A percentile compares a stretch with the other conserved stretches of the same genome.
phyloP scores from a whole-genome alignment of 2,888 invertebrate species.

The Scotopteryx bipunctaria region DNA sequence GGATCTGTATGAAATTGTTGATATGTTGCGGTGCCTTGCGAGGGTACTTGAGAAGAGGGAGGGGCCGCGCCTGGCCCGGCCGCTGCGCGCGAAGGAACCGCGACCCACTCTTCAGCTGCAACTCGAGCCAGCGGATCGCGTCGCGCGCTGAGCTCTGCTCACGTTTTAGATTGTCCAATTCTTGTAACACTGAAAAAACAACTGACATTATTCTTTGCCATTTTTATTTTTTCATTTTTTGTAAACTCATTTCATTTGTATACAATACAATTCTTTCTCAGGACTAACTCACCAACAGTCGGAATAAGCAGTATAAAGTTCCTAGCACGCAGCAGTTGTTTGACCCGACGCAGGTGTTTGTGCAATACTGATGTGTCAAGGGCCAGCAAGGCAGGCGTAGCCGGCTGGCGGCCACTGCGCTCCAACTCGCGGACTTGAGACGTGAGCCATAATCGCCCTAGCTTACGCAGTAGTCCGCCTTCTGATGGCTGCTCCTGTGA shows the following conservation, averaged over 20 bases:
- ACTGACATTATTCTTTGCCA: too few relatives aligned
- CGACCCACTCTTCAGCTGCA: constrained; percentile 93
- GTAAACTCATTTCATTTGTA: too few relatives aligned
- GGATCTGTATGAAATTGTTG: constrained; percentile 90
- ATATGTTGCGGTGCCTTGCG: constrained; percentile 70
- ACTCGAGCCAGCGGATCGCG: constrained; percentile 96
- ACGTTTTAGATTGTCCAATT: constrained; percentile 94
- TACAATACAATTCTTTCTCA: too few relatives aligned
- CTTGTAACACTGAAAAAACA: constrained; percentile 89
- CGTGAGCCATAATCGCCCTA: constrained; percentile 95
- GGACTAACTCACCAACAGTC: constrained; percentile 87
- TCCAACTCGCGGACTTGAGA: constrained; percentile 95
- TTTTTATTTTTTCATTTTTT: too few relatives aligned
- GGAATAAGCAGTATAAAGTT: constrained; percentile 95
- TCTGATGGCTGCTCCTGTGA: constrained; percentile 52
- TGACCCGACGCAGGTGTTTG: constrained; percentile 89
- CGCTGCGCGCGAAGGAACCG: constrained; percentile 94
- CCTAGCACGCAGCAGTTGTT: constrained; percentile 91
- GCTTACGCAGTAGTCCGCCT: constrained; percentile 89
- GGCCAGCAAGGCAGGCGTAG: constrained; percentile 92
- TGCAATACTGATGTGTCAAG: constrained; percentile 92
- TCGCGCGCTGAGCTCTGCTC: constrained; percentile 93
- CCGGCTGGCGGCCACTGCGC: constrained; percentile 85
- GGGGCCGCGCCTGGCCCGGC: constrained; percentile 89
- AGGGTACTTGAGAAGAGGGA: constrained; percentile 82